Conservation (phyloP, 2,113 vertebrate genomes). For the Pitta sordida region DNA sequence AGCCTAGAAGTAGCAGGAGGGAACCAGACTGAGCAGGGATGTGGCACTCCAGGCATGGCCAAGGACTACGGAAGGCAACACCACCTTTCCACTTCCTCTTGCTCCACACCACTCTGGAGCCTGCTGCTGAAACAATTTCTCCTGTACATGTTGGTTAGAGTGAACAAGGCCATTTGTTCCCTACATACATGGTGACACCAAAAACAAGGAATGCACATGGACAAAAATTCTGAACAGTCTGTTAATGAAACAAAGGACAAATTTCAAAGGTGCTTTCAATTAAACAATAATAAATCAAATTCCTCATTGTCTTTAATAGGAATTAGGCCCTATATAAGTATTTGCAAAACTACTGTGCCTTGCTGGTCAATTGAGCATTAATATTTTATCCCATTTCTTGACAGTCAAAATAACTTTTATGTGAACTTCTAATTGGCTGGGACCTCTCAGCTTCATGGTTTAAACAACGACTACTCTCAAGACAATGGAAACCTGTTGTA, state of each 20-base stretch:
- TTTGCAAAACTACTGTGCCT: background rate
- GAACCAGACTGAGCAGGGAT: background rate
- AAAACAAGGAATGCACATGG: fast-evolving
- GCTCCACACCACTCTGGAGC: background rate
- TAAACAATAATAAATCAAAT: background rate
- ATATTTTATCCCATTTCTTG: background rate
- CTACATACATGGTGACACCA: background rate
- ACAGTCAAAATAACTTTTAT: background rate
- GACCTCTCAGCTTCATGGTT: background rate
- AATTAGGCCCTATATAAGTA: background rate
- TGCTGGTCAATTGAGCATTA: background rate
- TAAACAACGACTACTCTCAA: background rate
- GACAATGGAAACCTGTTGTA: background rate
- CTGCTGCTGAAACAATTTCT: background rate
- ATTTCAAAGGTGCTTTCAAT: background rate
- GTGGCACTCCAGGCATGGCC: fast-evolving
- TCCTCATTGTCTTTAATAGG: background rate
- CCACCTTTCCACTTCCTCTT: background rate
- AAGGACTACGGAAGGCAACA: background rate
- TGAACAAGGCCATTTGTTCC: background rate
- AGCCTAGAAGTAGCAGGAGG: background rate
- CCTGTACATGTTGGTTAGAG: background rate
- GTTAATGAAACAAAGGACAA: background rate
- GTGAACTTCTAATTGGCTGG: background rate
- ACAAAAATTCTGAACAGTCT: background rate